Conservation (phyloP, 2,888 invertebrate genomes). For the Conomelus anceps region DNA sequence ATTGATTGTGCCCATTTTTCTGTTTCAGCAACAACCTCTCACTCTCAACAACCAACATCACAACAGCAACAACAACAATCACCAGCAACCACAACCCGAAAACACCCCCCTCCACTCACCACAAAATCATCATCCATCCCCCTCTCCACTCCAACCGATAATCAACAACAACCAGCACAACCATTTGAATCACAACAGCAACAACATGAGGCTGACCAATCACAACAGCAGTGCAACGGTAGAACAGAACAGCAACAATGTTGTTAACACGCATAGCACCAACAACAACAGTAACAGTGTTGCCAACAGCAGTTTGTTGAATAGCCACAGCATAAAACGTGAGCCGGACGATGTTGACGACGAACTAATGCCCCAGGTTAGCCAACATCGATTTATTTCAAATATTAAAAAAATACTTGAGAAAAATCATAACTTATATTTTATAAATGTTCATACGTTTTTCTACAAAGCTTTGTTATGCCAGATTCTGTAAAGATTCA, state of each 20-base stretch:
- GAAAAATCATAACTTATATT: no score
- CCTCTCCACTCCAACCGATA: background rate
- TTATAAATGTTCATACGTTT: no score
- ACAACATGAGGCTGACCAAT: background rate
- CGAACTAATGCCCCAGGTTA: constrained; percentile 12
- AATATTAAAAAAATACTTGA: no score
- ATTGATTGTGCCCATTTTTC: background rate
- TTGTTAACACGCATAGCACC: constrained; percentile 10
- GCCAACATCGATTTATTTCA: no score
- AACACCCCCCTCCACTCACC: no score
- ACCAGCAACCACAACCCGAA: no score
- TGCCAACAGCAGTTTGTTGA: constrained; percentile 11
- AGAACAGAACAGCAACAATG: no score
- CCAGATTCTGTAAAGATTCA: no score
- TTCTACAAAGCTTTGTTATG: no score
- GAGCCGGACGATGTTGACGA: background rate
- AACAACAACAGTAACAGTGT: background rate
- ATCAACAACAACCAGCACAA: background rate
- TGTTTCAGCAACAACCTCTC: background rate
- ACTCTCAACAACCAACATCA: background rate
- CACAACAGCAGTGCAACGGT: background rate
- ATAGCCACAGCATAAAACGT: constrained; percentile 16
- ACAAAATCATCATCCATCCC: background rate
- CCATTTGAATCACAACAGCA: background rate
- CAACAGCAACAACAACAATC: background rate